Conservation (phyloP, 2,113 vertebrate genomes). For the Dipodomys merriami region DNA sequence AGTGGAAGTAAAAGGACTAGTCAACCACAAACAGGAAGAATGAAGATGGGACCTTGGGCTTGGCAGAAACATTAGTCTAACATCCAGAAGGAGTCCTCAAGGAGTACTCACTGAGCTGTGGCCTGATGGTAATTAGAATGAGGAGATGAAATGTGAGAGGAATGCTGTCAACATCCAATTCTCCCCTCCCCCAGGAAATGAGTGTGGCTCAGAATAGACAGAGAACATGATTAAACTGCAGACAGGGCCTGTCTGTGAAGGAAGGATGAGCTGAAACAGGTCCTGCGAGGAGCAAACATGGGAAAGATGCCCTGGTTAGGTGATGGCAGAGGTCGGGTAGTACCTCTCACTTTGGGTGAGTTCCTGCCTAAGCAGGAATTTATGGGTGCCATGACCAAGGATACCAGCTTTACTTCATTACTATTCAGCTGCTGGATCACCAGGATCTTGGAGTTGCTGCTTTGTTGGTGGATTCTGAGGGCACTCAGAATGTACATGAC, state of each 20-base stretch:
- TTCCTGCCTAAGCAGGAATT: background rate
- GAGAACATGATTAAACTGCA: background rate
- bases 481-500: background rate
- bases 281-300: background rate
- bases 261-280: background rate
- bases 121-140: slow-evolving; percentile 25
- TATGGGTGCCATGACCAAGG: background rate
- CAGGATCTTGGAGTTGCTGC: background rate
- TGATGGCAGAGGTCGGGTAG: background rate
- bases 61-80: background rate
- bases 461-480: background rate
- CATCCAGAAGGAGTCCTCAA: background rate
- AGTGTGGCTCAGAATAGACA: slow-evolving; percentile 18
- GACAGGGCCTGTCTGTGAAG: background rate
- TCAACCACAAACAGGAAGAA: background rate
- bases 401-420: background rate
- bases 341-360: too few relatives aligned
- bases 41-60: background rate
- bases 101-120: background rate
- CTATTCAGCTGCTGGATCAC: background rate
- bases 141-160: slow-evolving; percentile 39
- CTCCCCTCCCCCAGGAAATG: background rate
- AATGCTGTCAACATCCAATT: slow-evolving; percentile 52
- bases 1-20: too few relatives aligned
- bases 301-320: background rate